Evolutionary conservation across 2,888 invertebrate species (phyloP), one percentile per base, ranked within the genome.

Genomic region (Tetranychus piercei): DNA sequence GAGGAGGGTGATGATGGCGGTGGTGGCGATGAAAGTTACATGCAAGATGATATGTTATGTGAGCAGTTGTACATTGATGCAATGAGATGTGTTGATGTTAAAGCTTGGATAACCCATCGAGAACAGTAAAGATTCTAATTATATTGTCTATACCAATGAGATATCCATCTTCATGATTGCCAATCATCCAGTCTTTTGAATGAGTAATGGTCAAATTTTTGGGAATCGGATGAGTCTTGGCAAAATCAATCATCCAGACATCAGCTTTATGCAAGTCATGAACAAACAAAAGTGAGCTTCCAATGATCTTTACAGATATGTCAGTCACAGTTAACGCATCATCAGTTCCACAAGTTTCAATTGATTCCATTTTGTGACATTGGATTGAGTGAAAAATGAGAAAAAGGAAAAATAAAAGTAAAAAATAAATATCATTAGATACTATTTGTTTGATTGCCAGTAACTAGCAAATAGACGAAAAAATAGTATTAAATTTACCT

Each of bases 221-320:
- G 0, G 90, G 89, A 72, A 94, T 84, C 74, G 86, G 86, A 74
- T 89, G 86, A 0, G 94, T 93, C 82, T 97, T 97, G 73, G 94
- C 95, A 82, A 97, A 97, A 82, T 97, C 97, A 77, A 97, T 97
- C 79, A 97, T 85, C 96, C 96, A 97, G 8, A 90, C 92, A 44
- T 94, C 94, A 64, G 90, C 90, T 80, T 89, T 89, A 76, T 88
- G 87, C 76, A 90, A 87, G 81, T 97, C 96, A 82, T 93, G 93
- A 77, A 96, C 90, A 80, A 96, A 89, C 80, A 97, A 89, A 78
- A 96, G 87, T 82, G 94, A 94, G 83, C 94, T 94, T 65, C 93
- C 92, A 80, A 94, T 89, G 73, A 95, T 88, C 88, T 55, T 55
- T 9, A 55, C 6, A 55, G 7, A 15, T 55, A 6, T 34, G 34